These are phyloP conservation scores for Chaetodon trifasciatus DNA, from an alignment of 2,797 vertebrate species.

Conservation along the genomic window DNA sequence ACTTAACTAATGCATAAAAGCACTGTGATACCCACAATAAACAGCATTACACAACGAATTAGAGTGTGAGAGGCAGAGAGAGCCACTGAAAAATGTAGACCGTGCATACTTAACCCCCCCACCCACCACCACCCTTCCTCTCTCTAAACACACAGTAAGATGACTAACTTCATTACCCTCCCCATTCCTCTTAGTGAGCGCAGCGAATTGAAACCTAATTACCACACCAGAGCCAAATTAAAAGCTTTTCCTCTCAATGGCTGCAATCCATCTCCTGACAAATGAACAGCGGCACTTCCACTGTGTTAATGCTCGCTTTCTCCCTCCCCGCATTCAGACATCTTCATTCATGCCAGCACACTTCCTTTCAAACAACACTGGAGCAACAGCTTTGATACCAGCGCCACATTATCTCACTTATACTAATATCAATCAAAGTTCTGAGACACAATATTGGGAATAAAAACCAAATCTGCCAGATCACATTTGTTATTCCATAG, in stretches of 20 bases:
- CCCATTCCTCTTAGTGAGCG: constrained; percentile 81
- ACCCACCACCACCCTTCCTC: constrained; percentile 38
- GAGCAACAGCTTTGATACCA: constrained; percentile 57
- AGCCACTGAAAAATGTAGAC: constrained; percentile 69
- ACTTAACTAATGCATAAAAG: constrained; percentile 91
- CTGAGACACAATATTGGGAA: constrained; percentile 37
- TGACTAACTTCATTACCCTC: constrained; percentile 84
- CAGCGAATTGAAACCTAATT: constrained; percentile 85
- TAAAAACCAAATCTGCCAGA: constrained; percentile 39
- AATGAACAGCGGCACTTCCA: constrained; percentile 76
- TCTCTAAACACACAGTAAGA: constrained; percentile 72
- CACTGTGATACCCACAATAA: constrained; percentile 82
- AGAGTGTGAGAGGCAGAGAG: constrained; percentile 63
- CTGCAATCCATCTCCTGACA: constrained; percentile 83
- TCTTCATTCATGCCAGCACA: constrained; percentile 68
- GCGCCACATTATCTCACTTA: constrained; percentile 56
- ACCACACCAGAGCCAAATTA: constrained; percentile 84
- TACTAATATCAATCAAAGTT: constrained; percentile 61
- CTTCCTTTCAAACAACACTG: constrained; percentile 58
- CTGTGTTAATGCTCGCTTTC: constrained; percentile 61
- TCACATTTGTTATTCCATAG: constrained; percentile 40
- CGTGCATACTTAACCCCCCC: constrained; percentile 65
- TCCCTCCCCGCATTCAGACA: constrained; percentile 61
- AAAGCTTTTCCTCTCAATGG: constrained; percentile 85
- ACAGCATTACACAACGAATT: constrained; percentile 85